A percentile compares a stretch with the other conserved stretches of the same genome.
phyloP scores from a whole-genome alignment of 2,888 invertebrate species.

The Torymus auratus region DNA sequence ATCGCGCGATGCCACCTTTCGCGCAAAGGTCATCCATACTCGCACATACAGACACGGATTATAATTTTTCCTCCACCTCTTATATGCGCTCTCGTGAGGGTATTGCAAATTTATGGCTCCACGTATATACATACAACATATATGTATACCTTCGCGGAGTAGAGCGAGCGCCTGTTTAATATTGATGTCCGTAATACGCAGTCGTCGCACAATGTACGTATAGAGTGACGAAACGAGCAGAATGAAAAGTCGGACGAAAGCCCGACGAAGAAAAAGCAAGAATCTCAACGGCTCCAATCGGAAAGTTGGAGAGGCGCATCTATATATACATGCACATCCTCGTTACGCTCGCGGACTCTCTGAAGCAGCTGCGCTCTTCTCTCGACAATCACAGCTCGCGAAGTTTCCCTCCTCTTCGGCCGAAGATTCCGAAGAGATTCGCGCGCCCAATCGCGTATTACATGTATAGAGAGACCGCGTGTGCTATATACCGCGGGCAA shows the following conservation, averaged over 20 bases:
- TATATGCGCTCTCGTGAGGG: no score
- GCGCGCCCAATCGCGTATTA: no score
- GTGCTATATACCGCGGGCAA: slow-evolving; percentile 9
- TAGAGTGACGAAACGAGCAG: background rate
- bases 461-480: no score
- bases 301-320: slow-evolving; percentile 11
- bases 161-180: slow-evolving; percentile 4
- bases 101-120: slow-evolving; percentile 26
- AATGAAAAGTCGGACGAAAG: slow-evolving; percentile 25
- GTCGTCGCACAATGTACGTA: no score
- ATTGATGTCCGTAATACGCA: background rate
- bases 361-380: slow-evolving; percentile 5
- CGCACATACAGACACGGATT: no score
- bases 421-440: no score
- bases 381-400: no score
- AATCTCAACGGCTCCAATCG: slow-evolving; percentile 14
- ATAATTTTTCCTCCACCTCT: no score
- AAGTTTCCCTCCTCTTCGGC: no score
- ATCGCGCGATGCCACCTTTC: no score
- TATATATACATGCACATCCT: background rate
- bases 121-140: background rate
- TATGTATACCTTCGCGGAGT: background rate
- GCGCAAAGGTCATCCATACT: no score
- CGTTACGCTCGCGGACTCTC: no score
- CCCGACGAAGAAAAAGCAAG: background rate